These are phyloP conservation scores for Entelurus aequoreus DNA, from an alignment of 2,113 vertebrate genomes.

Conservation along the genomic window DNA sequence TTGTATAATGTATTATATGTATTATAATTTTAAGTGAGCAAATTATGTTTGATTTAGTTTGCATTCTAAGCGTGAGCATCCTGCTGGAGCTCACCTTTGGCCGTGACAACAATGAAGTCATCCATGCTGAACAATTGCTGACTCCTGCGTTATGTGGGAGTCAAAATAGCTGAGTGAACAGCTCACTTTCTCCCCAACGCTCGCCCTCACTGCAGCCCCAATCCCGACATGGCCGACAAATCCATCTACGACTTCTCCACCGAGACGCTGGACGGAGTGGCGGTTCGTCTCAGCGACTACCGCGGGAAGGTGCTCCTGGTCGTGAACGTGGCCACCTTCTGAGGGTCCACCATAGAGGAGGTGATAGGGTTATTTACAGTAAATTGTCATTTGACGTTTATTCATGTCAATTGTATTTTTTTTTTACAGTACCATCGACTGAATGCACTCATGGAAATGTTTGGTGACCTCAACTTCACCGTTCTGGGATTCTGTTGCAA, in stretches of 20 bases:
- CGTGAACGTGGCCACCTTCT: conserved; percentile 76
- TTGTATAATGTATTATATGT: no score
- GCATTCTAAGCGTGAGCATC: conserved; percentile 12
- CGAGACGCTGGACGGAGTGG: conserved; percentile 64
- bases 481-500: conserved; percentile 76
- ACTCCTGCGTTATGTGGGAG: conserved; percentile 49
- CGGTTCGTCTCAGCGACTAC: conserved; percentile 58
- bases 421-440: conserved; percentile 66
- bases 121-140: conserved; percentile 74
- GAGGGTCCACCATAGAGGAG: conserved; percentile 75
- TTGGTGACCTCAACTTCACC: conserved; percentile 60
- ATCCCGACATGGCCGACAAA: conserved; percentile 52
- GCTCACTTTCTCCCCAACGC: conserved; percentile 41
- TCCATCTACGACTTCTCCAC: conserved; percentile 72
- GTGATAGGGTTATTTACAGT: conserved; percentile 44
- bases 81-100: conserved; percentile 48
- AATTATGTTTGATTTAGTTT: no score
- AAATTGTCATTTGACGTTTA: conserved; percentile 21
- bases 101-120: conserved; percentile 64
- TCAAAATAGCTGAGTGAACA: conserved; percentile 44
- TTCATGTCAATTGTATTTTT: conserved; percentile 3
- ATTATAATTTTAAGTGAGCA: no score
- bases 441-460: conserved; percentile 79
- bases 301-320: conserved; percentile 70
- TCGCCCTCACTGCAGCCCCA: conserved; percentile 24